A percentile compares a stretch with the other conserved stretches of the same genome.
Evolutionary conservation across 1,140 invertebrate genomes (phyloP).

Genomic region (Bombus superbus): DNA sequence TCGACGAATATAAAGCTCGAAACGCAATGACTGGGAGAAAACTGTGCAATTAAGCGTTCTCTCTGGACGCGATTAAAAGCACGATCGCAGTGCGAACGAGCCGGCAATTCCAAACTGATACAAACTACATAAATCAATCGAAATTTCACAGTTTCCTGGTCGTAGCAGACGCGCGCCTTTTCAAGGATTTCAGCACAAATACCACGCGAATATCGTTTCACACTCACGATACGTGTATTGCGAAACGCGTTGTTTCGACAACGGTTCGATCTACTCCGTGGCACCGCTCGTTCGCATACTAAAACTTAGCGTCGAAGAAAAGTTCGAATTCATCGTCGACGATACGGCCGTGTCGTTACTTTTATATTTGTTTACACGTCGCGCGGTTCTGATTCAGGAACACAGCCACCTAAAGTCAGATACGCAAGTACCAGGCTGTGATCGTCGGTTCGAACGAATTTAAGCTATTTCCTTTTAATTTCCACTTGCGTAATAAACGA

Average conservation of each 20-base stretch:
- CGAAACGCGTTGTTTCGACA: not conserved
- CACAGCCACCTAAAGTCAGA: too few species aligned
- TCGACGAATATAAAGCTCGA: too few species aligned
- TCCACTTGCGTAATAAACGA: fast-evolving
- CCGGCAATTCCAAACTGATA: not conserved
- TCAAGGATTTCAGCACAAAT: not conserved
- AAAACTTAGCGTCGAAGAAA: too few species aligned
- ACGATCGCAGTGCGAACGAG: not conserved
- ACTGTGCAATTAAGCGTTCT: too few species aligned
- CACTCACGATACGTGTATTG: not conserved
- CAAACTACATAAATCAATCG: not conserved
- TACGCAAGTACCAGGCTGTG: too few species aligned
- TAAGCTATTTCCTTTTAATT: too few species aligned
- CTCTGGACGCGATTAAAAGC: too few species aligned
- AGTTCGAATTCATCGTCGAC: too few species aligned
- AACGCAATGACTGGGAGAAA: too few species aligned
- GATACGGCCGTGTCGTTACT: not conserved
- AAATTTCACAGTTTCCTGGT: not conserved
- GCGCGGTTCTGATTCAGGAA: not conserved
- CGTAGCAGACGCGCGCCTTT: not conserved
- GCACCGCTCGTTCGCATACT: not conserved
- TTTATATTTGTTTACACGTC: not conserved
- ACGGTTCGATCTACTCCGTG: conserved; percentile 1
- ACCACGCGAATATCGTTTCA: not conserved
- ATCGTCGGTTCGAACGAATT: fast-evolving